Base-by-base conservation (phyloP, 2,888 invertebrate species). In the Pimpla rufipes region DNA sequence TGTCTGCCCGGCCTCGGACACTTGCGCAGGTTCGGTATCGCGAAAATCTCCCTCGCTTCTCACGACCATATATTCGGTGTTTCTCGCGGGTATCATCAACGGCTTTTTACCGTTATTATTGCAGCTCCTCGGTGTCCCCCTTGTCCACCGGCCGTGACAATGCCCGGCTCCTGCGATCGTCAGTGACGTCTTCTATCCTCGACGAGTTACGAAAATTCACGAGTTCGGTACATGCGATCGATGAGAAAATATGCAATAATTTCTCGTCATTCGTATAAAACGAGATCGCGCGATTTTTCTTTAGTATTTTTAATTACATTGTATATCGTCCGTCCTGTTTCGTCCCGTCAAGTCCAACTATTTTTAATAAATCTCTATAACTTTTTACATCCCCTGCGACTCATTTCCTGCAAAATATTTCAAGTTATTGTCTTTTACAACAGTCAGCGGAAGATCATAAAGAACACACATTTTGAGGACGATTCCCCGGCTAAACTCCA, bases 81-180 rank as follows among this genome's bases (percentile, higher is more conserved):
- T 29, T 29, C 29, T 64, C 21, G 18, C 21, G 70, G 76, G 45
- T n/a, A 29, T 29, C 29, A 42, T 67, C 7, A 76, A 45, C 73
- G 45, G n/a, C 35, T 78, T 37, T 71, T 52, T 55, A 47, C 62
- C 57, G 55, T 47, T 37, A 68, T 6, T 67, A 29, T 85, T 81
- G 45, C 77, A 87, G 87, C 83, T 75, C 85, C 85, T 47, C 57
- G 62, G 73, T 87, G 84, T 64, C 76, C 64, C 21, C 85, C 86
- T 81, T 84, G 83, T 74, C 70, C 83, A 81, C 71, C 87, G 83
- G 81, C 86, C 84, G 84, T 85, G 79, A 85, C 85, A 81, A 83
- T 83, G 73, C 88, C 88, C 29, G 2, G 29, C 29, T 29, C 29
- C 79, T 88, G 87, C 81, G 83, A 87, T 73, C 59, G 89, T 89